Evolutionary conservation across 2,888 invertebrate genomes (phyloP).

Genomic region (Diarsia mendica): DNA sequence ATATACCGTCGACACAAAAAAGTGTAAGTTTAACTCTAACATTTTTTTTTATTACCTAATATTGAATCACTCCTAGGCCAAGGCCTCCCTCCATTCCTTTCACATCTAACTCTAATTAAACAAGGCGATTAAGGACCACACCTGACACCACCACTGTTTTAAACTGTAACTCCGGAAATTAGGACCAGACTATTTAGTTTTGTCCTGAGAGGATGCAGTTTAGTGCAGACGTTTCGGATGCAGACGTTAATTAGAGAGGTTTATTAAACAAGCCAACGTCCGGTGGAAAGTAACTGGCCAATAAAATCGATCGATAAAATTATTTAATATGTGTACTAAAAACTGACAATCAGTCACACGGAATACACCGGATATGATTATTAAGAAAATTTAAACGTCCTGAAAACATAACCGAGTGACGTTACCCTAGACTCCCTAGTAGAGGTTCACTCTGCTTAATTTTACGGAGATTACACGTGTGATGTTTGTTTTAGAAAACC

Average conservation of each 20-base stretch:
- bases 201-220: conserved; percentile 39
- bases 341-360: not conserved
- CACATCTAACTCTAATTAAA: not conserved
- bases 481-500: not conserved
- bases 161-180: conserved; percentile 21
- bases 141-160: not conserved
- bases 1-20: too few species aligned
- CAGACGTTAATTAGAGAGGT: conserved; percentile 47
- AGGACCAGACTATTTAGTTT: conserved; percentile 22
- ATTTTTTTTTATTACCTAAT: too few species aligned
- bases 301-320: conserved; percentile 13
- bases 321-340: conserved; percentile 9
- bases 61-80: too few species aligned
- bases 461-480: not conserved
- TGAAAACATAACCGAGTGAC: too few species aligned
- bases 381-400: not conserved
- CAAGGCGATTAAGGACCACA: not conserved
- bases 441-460: not conserved
- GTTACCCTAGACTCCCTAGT: too few species aligned
- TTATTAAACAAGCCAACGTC: conserved; percentile 45
- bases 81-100: too few species aligned
- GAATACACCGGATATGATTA: not conserved
- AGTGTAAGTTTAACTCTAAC: too few species aligned
- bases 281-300: conserved; percentile 31
- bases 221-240: conserved; percentile 31